phyloP scores from a whole-genome alignment of 2,797 vertebrate genomes.

The Mus minutoides region DNA sequence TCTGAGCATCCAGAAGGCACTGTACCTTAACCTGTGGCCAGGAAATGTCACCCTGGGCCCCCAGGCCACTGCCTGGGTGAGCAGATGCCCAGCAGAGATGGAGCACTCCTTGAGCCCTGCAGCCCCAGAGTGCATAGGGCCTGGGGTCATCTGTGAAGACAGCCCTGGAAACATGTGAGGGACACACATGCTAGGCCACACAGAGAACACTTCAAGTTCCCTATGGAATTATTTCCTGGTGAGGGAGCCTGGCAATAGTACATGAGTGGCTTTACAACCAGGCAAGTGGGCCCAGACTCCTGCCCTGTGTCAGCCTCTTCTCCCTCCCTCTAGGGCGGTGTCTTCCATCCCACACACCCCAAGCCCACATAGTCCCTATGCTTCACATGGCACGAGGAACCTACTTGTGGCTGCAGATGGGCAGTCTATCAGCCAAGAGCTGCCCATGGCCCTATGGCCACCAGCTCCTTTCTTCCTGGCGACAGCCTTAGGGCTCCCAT shows the following conservation, averaged over 20 bases:
- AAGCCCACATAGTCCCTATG: too few relatives aligned
- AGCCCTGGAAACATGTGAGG: background rate
- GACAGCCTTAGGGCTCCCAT: background rate
- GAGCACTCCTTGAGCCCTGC: background rate
- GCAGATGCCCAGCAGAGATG: background rate
- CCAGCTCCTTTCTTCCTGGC: background rate
- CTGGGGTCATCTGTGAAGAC: background rate
- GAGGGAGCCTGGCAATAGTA: background rate
- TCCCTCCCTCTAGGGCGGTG: background rate
- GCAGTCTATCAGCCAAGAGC: background rate
- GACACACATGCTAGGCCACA: rapidly evolving
- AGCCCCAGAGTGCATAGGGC: background rate
- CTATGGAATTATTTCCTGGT: too few relatives aligned
- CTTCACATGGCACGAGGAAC: rapidly evolving
- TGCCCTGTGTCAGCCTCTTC: too few relatives aligned
- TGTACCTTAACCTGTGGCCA: background rate
- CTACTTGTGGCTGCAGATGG: rapidly evolving
- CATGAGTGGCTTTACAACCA: too few relatives aligned
- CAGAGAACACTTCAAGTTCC: rapidly evolving
- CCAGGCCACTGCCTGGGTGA: rapidly evolving
- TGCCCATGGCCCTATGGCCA: background rate
- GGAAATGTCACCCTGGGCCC: background rate
- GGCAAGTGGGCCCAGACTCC: rapidly evolving
- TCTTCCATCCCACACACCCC: rapidly evolving
- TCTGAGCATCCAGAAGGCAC: background rate